These are phyloP conservation scores for Myotis daubentonii DNA, from an alignment of 2,797 vertebrate genomes.

Conservation along the genomic window DNA sequence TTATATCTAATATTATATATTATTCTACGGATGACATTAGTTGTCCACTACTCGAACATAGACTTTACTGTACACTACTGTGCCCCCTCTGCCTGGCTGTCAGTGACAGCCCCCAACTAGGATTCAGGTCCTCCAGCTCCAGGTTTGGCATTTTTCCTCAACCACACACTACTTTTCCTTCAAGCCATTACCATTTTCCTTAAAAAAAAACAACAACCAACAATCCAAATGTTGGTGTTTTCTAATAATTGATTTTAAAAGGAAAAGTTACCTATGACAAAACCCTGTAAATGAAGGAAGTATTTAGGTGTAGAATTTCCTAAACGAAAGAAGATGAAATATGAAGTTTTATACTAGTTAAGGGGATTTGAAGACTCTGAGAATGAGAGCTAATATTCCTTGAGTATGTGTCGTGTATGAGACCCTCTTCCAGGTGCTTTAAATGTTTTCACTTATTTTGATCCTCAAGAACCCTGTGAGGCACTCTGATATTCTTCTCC, in stretches of 20 bases:
- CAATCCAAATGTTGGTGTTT: neutral
- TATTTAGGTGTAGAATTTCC: neutral
- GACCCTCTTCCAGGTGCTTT: neutral
- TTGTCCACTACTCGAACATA: no score
- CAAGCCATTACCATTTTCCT: neutral
- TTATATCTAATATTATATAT: neutral
- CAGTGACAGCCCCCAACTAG: neutral
- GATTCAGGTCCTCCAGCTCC: neutral
- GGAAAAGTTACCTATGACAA: neutral
- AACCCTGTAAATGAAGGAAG: neutral
- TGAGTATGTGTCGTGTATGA: neutral
- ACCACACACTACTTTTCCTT: neutral
- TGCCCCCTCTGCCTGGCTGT: neutral
- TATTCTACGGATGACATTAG: neutral
- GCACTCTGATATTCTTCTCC: neutral
- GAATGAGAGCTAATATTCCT: neutral
- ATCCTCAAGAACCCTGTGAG: neutral
- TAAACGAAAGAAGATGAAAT: neutral
- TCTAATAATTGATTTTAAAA: neutral
- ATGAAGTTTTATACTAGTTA: neutral
- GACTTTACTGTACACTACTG: neutral
- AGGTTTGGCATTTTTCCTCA: neutral
- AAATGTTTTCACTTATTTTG: neutral
- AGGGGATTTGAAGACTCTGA: neutral
- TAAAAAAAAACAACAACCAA: neutral